Conservation (phyloP, 2,888 invertebrate genomes). For the Barypeithes pellucidus region DNA sequence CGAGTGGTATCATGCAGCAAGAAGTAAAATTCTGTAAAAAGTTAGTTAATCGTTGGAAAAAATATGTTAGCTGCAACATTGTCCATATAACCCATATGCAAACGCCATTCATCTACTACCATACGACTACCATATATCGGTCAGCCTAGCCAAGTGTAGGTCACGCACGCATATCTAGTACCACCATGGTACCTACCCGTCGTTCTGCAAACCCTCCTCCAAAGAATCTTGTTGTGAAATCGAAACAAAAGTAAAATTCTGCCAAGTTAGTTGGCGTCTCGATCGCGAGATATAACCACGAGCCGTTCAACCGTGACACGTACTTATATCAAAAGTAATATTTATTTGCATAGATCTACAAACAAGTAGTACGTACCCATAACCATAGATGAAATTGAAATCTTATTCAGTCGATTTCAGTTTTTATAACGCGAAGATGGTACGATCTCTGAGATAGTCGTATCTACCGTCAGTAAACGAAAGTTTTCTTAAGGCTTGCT, state of each 20-base stretch:
- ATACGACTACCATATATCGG: too few species aligned
- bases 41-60: too few species aligned
- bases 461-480: neutral
- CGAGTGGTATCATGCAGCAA: too few species aligned
- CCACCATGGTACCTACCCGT: constrained; percentile 2
- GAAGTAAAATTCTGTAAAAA: too few species aligned
- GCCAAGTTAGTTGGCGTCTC: constrained; percentile 11
- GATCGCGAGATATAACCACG: constrained; percentile 18
- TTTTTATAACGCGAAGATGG: neutral
- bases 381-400: too few species aligned
- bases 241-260: constrained; percentile 41
- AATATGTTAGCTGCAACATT: neutral
- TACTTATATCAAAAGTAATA: neutral
- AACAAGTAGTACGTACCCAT: neutral
- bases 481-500: neutral
- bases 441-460: neutral
- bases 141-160: neutral
- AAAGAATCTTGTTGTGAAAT: constrained; percentile 47
- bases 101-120: neutral
- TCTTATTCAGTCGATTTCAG: neutral
- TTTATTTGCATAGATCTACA: neutral
- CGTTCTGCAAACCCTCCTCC: constrained; percentile 23
- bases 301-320: neutral
- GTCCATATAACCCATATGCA: neutral
- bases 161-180: neutral